These are phyloP conservation scores for Dicrurus megarhynchus DNA, from an alignment of 2,113 vertebrate species.

Conservation along the genomic window DNA sequence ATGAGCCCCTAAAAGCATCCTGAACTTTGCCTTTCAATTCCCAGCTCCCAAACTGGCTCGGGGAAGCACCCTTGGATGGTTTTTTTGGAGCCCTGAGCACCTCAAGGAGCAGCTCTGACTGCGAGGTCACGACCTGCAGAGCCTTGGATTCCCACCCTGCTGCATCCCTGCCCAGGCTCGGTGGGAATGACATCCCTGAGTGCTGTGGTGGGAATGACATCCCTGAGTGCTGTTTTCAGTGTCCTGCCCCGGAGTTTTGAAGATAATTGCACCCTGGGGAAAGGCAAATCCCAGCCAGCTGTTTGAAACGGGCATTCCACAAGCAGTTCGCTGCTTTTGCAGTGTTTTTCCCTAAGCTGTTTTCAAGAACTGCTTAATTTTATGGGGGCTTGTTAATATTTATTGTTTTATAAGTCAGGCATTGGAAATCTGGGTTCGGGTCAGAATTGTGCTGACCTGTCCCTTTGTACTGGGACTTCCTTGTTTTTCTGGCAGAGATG, in stretches of 20 bases:
- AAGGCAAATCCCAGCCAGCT: background rate
- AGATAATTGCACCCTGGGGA: slow-evolving; percentile 52
- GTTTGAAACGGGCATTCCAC: background rate
- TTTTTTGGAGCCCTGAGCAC: background rate
- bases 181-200: background rate
- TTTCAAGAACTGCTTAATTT: background rate
- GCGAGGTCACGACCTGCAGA: background rate
- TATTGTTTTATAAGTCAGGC: background rate
- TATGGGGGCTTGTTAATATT: background rate
- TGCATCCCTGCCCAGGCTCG: background rate
- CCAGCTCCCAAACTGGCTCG: background rate
- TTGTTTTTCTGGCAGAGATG: background rate
- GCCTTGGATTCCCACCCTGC: background rate
- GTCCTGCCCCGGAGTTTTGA: background rate
- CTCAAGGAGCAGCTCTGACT: fast-evolving
- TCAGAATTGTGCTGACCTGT: background rate
- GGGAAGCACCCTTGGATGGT: background rate
- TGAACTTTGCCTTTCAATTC: background rate
- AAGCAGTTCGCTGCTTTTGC: background rate
- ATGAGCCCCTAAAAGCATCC: background rate
- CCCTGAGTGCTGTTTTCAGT: background rate
- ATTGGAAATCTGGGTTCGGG: background rate
- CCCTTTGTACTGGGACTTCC: background rate
- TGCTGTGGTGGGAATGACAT: background rate
- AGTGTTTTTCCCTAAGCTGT: background rate